Evolutionary conservation across 2,113 vertebrate species (phyloP), one percentile per base, ranked within the genome.

Genomic region (Myotis lucifugus): DNA sequence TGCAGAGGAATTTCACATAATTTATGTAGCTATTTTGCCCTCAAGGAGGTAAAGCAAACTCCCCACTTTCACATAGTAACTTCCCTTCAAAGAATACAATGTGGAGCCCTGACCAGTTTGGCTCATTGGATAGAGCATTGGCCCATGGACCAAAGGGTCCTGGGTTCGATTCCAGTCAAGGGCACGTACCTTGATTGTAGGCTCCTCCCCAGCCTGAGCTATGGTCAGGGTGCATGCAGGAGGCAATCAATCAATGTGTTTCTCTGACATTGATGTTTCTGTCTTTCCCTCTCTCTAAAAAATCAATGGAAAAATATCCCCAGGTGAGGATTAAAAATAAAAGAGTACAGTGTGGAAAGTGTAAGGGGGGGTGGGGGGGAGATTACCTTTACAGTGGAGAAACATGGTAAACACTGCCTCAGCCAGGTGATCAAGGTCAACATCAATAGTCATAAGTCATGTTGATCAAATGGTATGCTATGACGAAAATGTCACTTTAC

Each of bases 341-440:
- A 61, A 61, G 34, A 70, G 29, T 5, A 34, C 32, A 73, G 14
- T 46, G 9, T 21, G 32, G 23, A 42, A 78, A 72, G 40, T 32
- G 17, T 11, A 1, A 5, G 7, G 2, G 0, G 14, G 8, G 8
- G 6, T 0, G 48, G 13, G 4, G 14, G 4, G 50, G 70, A 61
- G 72, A 50, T 13, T 81, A 64, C 54, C 19, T 56, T 56, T 67
- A 9, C 5, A 40, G 18, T 56, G 29, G 54, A 73, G 32, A 84
- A 77, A 79, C 32, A 56, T 56, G 5, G 5, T 48, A 66, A 72
- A 72, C 18, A 40, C 27, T 34, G 10, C 40, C n/a, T 87, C 42
- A 64, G 17, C n/a, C 83, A 76, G n/a, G 54, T 42, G 19, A 40
- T 59, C 12, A 73, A 85, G 15, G 69, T 21, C 76, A 93, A 46